Evolutionary conservation across 2,113 vertebrate species (phyloP).

Genomic region (Aix galericulata): DNA sequence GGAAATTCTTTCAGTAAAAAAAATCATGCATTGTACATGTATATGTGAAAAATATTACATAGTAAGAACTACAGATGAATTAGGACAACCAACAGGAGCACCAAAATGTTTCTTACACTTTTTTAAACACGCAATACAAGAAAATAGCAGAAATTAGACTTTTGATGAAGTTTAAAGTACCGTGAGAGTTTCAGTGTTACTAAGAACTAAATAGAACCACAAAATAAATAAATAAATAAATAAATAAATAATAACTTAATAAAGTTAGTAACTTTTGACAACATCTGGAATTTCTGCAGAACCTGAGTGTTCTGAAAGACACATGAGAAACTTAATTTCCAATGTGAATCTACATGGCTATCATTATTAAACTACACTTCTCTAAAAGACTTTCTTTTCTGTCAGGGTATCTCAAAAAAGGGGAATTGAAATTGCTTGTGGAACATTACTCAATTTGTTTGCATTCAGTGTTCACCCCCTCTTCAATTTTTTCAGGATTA

Average conservation of each 20-base stretch:
- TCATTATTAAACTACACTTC: neutral
- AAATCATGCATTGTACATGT: neutral
- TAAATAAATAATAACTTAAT: too few relatives aligned
- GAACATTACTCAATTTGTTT: neutral
- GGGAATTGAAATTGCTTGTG: neutral
- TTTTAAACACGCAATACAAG: neutral
- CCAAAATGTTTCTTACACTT: neutral
- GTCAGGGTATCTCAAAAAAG: neutral
- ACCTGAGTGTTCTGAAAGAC: neutral
- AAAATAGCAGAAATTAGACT: neutral
- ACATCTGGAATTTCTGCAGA: neutral
- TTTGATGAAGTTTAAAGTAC: neutral
- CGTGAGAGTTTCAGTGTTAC: neutral
- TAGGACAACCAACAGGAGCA: neutral
- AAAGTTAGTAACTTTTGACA: neutral
- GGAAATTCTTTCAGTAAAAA: neutral
- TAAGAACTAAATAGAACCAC: neutral
- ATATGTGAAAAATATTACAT: neutral
- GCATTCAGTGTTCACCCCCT: neutral
- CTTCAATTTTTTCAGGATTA: slow-evolving; percentile 14
- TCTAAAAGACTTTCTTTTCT: neutral
- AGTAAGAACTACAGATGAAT: neutral
- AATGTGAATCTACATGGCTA: neutral
- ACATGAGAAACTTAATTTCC: neutral
- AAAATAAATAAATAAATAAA: neutral